Percentiles rank a stretch among this genome's conserved stretches.
phyloP scores from a whole-genome alignment of 1,140 invertebrate genomes.

The Calephelis nemesis region DNA sequence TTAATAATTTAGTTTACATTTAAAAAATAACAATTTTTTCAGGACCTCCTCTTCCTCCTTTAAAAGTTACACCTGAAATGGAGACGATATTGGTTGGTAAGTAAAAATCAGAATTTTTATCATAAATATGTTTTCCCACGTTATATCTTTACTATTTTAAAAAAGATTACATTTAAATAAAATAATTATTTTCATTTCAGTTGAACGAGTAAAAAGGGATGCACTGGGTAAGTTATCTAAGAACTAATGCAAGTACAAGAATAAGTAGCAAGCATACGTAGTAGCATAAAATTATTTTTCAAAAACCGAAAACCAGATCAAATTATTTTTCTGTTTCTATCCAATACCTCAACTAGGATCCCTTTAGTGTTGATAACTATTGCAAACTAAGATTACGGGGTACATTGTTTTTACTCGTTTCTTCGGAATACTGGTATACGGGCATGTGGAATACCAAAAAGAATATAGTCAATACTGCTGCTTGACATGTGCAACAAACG shows the following conservation, averaged over 20 bases:
- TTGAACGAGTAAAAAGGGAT: conserved; percentile 34
- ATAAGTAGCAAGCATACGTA: not conserved
- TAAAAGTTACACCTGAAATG: conserved; percentile 20
- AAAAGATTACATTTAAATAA: conserved; percentile 7
- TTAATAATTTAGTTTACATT: no score
- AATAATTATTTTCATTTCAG: conserved; percentile 31
- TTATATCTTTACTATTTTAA: not conserved
- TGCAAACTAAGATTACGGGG: no score
- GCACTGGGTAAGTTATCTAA: conserved; percentile 24
- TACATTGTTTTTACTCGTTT: no score
- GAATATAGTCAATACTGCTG: no score
- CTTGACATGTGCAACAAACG: no score
- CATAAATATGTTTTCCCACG: not conserved
- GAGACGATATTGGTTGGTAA: conserved; percentile 50
- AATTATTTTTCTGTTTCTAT: no score
- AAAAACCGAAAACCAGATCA: no score
- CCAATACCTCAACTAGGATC: no score
- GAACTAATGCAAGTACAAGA: not conserved
- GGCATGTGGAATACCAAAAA: no score
- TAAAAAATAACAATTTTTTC: not conserved
- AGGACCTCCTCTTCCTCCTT: conserved; percentile 20
- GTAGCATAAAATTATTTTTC: not conserved
- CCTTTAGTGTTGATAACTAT: no score
- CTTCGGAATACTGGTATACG: no score
- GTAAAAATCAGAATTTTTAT: conserved; percentile 1